These are phyloP conservation scores for Epizoanthus illoricatus DNA, from an alignment of 92 coral and sea anemone species.

Conservation along the genomic window DNA sequence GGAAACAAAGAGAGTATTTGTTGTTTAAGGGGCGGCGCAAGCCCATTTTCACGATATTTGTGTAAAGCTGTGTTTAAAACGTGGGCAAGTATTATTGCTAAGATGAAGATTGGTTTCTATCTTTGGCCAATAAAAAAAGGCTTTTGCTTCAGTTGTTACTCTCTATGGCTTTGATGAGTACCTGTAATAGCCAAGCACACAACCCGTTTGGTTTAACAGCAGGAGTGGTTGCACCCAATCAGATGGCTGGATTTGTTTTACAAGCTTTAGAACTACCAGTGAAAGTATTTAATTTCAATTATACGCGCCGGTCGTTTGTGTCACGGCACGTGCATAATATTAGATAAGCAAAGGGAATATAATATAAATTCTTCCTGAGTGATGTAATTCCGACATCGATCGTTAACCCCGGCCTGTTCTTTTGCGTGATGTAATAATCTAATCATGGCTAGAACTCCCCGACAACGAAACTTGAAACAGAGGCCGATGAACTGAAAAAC, in stretches of 20 bases:
- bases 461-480: constrained; percentile 58
- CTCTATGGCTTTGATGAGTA: neutral
- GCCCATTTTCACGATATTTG: neutral
- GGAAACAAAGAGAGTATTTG: neutral
- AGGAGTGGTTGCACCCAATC: constrained; percentile 18
- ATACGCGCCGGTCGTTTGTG: constrained; percentile 59
- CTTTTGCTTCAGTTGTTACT: neutral
- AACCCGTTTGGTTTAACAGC: constrained; percentile 39
- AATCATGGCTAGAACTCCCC: constrained; percentile 74
- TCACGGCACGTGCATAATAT: constrained; percentile 58
- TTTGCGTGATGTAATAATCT: constrained; percentile 84
- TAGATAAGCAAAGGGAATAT: constrained; percentile 72
- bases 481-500: constrained; percentile 79
- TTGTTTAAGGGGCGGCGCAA: no score
- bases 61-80: neutral
- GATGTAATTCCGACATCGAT: constrained; percentile 65
- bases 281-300: constrained; percentile 66
- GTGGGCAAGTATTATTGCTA: neutral
- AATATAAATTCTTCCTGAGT: constrained; percentile 69
- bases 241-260: constrained; percentile 7
- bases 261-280: constrained; percentile 56
- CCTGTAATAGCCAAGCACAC: constrained; percentile 15
- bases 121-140: neutral
- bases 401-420: constrained; percentile 54
- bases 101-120: neutral